Percentiles rank a stretch among this genome's conserved stretches.
Evolutionary conservation across 2,797 vertebrate genomes (phyloP).

Genomic region (Tachyglossus aculeatus): DNA sequence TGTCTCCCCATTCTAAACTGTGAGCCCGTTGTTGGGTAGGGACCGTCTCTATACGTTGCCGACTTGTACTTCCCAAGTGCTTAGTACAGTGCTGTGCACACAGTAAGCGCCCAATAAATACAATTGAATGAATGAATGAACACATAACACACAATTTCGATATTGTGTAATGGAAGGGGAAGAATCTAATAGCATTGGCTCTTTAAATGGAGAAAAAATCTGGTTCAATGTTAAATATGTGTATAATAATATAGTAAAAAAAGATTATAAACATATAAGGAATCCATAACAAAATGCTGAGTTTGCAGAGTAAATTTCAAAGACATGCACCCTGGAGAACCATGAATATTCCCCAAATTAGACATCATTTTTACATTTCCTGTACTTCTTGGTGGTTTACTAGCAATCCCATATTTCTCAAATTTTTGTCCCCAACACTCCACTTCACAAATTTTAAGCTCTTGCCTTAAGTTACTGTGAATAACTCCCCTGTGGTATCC

Average conservation of each 20-base stretch:
- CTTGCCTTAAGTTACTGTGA: background rate
- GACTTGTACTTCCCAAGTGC: no score
- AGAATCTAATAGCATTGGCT: background rate
- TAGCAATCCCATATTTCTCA: background rate
- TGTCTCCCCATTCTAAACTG: no score
- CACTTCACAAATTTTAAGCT: conserved; percentile 6
- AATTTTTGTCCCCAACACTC: conserved; percentile 3
- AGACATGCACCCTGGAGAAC: background rate
- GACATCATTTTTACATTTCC: conserved; percentile 32
- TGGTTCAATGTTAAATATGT: conserved; percentile 11
- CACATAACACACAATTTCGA: no score
- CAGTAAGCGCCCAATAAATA: no score
- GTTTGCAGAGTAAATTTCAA: conserved; percentile 19
- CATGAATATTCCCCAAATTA: conserved; percentile 12
- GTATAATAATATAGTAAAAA: background rate
- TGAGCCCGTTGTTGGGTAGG: no score
- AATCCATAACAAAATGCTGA: conserved; percentile 10
- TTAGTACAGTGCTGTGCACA: no score
- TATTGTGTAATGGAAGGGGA: background rate
- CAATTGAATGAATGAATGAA: no score
- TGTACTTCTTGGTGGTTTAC: conserved; percentile 26
- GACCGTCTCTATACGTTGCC: no score
- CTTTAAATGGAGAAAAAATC: conserved; percentile 22
- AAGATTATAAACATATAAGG: conserved; percentile 31
- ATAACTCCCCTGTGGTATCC: background rate